These are phyloP conservation scores for Lepidochitona cinerea DNA, from an alignment of 2,888 invertebrate genomes.

Conservation along the genomic window DNA sequence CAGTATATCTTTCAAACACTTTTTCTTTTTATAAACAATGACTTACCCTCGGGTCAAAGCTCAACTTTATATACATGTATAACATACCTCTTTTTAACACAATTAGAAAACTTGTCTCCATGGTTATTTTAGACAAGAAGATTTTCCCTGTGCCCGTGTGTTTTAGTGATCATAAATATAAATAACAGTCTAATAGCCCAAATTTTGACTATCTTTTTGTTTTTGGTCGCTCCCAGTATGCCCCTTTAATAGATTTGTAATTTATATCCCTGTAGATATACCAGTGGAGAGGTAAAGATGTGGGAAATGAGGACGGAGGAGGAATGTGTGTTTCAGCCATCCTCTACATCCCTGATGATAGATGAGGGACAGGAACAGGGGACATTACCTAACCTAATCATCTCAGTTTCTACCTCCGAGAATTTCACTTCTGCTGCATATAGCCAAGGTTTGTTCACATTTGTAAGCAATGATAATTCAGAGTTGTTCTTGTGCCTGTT, in stretches of 20 bases:
- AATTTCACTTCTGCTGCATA: conserved; percentile 53
- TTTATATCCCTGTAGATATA: conserved; percentile 45
- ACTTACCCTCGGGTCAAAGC: too few species aligned
- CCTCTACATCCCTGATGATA: conserved; percentile 52
- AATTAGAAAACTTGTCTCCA: too few species aligned
- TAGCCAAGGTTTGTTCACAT: conserved; percentile 60
- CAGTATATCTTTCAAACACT: too few species aligned
- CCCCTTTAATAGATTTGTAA: not conserved
- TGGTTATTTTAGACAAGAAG: too few species aligned
- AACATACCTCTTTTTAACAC: too few species aligned
- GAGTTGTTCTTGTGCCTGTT: too few species aligned
- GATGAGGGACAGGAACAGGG: conserved; percentile 49
- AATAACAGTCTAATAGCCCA: not conserved
- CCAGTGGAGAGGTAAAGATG: conserved; percentile 58
- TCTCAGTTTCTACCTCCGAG: conserved; percentile 40
- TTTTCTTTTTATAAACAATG: too few species aligned
- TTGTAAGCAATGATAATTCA: too few species aligned
- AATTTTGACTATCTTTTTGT: not conserved
- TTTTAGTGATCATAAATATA: not conserved
- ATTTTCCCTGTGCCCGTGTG: too few species aligned
- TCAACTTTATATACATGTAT: not conserved
- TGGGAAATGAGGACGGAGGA: conserved; percentile 54
- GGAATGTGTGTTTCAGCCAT: conserved; percentile 55
- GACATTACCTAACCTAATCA: conserved; percentile 50
- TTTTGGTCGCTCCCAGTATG: not conserved